Percentiles rank a stretch among this genome's conserved stretches.
These are phyloP conservation scores for Acheta domesticus DNA, from an alignment of 2,888 invertebrate genomes.

Conservation along the genomic window DNA sequence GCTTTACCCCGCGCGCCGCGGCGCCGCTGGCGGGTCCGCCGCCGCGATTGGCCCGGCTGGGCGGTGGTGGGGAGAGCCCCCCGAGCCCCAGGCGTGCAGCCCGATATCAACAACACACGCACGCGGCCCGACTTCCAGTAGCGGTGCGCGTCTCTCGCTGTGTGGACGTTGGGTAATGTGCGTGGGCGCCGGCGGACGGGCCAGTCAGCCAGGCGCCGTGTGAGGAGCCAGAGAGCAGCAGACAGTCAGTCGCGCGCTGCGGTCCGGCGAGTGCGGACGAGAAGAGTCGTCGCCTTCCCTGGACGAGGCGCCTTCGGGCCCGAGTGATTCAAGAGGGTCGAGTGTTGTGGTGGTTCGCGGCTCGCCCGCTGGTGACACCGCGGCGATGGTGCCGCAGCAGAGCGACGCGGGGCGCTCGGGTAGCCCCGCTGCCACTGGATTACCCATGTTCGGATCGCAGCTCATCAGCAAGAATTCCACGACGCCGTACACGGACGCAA, in stretches of 20 bases:
- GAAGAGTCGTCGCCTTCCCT: background rate
- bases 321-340: background rate
- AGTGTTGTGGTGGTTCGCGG: too few species aligned
- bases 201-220: background rate
- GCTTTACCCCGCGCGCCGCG: background rate
- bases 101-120: slow-evolving; percentile 9
- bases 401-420: slow-evolving; percentile 54
- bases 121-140: background rate
- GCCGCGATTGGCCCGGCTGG: background rate
- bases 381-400: slow-evolving; percentile 68
- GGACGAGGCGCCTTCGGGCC: background rate
- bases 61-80: background rate
- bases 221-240: background rate
- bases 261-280: background rate
- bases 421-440: slow-evolving; percentile 60
- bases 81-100: background rate
- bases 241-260: background rate
- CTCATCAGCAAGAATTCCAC: slow-evolving; percentile 84
- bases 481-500: slow-evolving; percentile 97
- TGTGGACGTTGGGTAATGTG: background rate
- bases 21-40: background rate
- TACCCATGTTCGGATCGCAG: slow-evolving; percentile 83
- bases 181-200: background rate
- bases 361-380: slow-evolving; percentile 60
- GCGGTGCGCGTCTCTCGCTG: background rate